Evolutionary conservation across 2,797 vertebrate species (phyloP).

Genomic region (Lacerta bilineata): DNA sequence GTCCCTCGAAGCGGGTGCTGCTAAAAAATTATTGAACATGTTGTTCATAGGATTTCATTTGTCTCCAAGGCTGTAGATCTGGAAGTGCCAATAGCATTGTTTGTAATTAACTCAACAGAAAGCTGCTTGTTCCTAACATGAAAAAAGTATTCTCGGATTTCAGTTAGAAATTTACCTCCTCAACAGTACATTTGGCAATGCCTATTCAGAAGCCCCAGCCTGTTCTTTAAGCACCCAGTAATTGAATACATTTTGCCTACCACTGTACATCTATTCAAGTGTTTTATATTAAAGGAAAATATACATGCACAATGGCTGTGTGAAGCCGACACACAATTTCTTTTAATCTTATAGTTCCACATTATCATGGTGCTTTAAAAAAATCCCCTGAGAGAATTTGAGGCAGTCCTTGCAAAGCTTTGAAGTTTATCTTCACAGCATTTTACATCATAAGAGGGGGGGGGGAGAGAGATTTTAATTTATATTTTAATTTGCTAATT

Average conservation of each 20-base stretch:
- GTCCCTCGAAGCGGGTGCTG: neutral
- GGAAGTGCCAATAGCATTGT: neutral
- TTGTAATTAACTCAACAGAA: constrained; percentile 28
- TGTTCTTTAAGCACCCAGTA: constrained; percentile 13
- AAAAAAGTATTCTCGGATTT: neutral
- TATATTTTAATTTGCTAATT: constrained; percentile 64
- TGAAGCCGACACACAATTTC: constrained; percentile 31
- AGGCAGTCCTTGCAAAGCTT: constrained; percentile 41
- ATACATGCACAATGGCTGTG: constrained; percentile 27
- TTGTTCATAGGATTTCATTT: neutral
- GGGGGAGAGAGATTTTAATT: constrained; percentile 39
- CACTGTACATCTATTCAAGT: constrained; percentile 24
- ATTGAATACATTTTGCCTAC: constrained; percentile 25
- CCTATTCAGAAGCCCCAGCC: constrained; percentile 4
- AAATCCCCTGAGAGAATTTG: constrained; percentile 44
- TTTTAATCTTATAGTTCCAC: constrained; percentile 35
- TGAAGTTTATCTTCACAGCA: constrained; percentile 56
- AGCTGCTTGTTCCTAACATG: constrained; percentile 24
- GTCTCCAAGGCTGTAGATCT: neutral
- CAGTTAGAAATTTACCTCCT: constrained; percentile 9
- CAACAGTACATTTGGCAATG: constrained; percentile 36
- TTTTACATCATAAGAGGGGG: constrained; percentile 51
- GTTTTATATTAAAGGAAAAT: constrained; percentile 50
- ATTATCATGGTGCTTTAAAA: constrained; percentile 22
- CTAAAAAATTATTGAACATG: neutral